phyloP scores from a whole-genome alignment of 2,797 vertebrate genomes.

The Neostethus bicornis region DNA sequence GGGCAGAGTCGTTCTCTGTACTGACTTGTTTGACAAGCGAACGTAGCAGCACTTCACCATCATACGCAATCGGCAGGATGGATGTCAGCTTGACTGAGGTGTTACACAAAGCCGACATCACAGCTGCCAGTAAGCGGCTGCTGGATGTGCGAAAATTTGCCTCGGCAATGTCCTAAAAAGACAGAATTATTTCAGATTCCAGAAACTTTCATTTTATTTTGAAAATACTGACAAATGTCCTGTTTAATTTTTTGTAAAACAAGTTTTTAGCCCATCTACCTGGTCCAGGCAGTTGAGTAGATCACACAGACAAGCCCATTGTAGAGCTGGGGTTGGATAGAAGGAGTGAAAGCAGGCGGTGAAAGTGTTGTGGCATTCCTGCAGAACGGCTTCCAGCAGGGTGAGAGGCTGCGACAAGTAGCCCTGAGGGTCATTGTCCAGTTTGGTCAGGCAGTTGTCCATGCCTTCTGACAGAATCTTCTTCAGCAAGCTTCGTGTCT shows the following conservation, averaged over 20 bases:
- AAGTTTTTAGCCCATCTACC: slow-evolving; percentile 57
- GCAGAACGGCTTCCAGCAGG: slow-evolving; percentile 94
- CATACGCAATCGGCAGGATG: slow-evolving; percentile 96
- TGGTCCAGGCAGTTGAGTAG: slow-evolving; percentile 98
- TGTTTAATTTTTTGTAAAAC: background rate
- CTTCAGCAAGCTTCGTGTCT: slow-evolving; percentile 95
- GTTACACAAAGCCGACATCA: slow-evolving; percentile 98
- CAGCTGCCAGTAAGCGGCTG: slow-evolving; percentile 94
- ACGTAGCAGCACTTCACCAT: slow-evolving; percentile 93
- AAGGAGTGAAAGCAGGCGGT: slow-evolving; percentile 99
- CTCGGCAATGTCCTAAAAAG: slow-evolving; percentile 93
- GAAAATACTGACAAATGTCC: too few relatives aligned
- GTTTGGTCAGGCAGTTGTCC: slow-evolving; percentile 94
- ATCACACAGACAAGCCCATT: slow-evolving; percentile 98
- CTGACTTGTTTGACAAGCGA: slow-evolving; percentile 97
- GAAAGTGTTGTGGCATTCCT: slow-evolving; percentile 98
- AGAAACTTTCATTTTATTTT: background rate
- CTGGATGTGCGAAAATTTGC: slow-evolving; percentile 98
- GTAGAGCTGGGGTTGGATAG: slow-evolving; percentile 95
- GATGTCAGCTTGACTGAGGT: slow-evolving; percentile 97
- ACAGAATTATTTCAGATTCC: background rate
- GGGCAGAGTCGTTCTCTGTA: slow-evolving; percentile 96
- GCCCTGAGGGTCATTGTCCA: slow-evolving; percentile 97
- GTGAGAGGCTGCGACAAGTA: slow-evolving; percentile 95
- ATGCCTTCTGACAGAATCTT: slow-evolving; percentile 98